Evolutionary conservation across 1,140 invertebrate genomes (phyloP).

Genomic region (Diuraphis noxia): DNA sequence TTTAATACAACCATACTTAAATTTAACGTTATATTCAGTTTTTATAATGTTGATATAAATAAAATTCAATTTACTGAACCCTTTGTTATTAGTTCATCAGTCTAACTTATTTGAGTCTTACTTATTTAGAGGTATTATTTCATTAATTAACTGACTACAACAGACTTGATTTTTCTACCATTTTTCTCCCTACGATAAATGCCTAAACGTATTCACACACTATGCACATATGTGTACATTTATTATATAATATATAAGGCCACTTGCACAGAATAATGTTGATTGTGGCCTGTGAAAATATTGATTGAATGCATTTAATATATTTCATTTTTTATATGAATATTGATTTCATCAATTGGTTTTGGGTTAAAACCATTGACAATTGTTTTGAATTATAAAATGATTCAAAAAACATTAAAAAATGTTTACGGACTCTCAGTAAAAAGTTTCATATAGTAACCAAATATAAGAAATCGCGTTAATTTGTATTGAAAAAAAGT

Average conservation of each 20-base stretch:
- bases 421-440: not conserved
- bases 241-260: not conserved
- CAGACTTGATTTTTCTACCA: not conserved
- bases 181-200: not conserved
- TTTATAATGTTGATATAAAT: not conserved
- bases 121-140: conserved; percentile 24
- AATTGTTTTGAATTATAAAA: not conserved
- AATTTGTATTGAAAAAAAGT: not conserved
- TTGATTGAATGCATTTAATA: not conserved
- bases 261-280: not conserved
- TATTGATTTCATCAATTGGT: not conserved
- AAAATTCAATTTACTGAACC: not conserved
- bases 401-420: not conserved
- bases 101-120: not conserved
- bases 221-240: no score
- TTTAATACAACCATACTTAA: no score
- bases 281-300: not conserved
- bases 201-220: not conserved
- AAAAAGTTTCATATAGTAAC: not conserved
- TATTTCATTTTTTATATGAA: conserved; percentile 3
- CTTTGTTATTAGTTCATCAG: not conserved
- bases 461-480: not conserved
- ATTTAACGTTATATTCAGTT: not conserved
- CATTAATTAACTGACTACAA: not conserved
- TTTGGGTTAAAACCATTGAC: not conserved